A percentile compares a stretch with the other conserved stretches of the same genome.
Evolutionary conservation across 1,140 invertebrate species (phyloP).

Genomic region (Drosophila neocordata): DNA sequence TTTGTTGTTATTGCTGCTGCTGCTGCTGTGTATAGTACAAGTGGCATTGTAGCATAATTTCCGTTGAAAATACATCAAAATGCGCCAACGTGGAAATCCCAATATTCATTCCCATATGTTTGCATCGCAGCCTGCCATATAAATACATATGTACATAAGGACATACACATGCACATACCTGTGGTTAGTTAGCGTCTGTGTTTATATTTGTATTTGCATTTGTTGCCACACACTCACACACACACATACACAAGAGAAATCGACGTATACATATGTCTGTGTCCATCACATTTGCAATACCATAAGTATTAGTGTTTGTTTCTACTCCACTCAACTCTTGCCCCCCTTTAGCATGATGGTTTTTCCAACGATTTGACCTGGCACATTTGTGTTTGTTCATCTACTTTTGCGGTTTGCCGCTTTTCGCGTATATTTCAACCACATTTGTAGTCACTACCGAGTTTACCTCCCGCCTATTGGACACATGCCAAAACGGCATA

Average conservation of each 20-base stretch:
- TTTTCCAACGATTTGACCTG: conserved; percentile 64
- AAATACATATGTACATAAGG: conserved; percentile 1
- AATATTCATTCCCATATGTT: conserved; percentile 47
- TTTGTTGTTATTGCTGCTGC: conserved; percentile 32
- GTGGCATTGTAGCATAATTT: conserved; percentile 76
- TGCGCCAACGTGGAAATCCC: conserved; percentile 59
- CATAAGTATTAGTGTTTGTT: conserved; percentile 51
- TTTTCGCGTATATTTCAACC: conserved; percentile 78
- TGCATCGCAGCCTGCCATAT: conserved; percentile 32
- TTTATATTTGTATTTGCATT: conserved; percentile 79
- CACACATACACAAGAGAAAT: conserved; percentile 11
- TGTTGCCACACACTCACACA: conserved; percentile 49
- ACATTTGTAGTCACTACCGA: conserved; percentile 71
- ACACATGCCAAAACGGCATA: conserved; percentile 57
- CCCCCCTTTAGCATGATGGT: conserved; percentile 8
- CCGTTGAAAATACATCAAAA: conserved; percentile 75
- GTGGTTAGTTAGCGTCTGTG: conserved; percentile 80
- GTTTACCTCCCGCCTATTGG: conserved; percentile 54
- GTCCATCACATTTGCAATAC: conserved; percentile 60
- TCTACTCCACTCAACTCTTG: conserved; percentile 25
- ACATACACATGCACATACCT: conserved; percentile 32
- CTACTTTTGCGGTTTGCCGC: conserved; percentile 79
- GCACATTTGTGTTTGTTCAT: conserved; percentile 78
- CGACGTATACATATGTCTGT: conserved; percentile 38
- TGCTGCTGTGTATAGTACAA: conserved; percentile 38